These are phyloP conservation scores for Microtus richardsoni DNA, from an alignment of 2,113 vertebrate genomes.

Conservation along the genomic window DNA sequence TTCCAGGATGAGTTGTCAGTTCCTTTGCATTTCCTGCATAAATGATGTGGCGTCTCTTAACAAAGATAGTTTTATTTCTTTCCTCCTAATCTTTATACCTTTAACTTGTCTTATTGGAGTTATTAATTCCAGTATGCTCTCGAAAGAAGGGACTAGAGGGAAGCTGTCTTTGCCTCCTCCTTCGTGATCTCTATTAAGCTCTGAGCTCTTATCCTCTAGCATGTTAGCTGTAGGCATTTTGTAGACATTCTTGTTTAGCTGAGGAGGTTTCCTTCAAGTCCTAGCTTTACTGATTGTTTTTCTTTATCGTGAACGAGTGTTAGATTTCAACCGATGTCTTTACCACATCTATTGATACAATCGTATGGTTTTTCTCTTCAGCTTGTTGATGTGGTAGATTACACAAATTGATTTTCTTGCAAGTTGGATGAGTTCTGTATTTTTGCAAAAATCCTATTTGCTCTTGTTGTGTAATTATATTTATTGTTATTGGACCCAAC, in stretches of 20 bases:
- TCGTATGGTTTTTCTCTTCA: neutral
- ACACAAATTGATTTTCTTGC: neutral
- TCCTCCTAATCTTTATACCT: no score
- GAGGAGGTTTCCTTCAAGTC: neutral
- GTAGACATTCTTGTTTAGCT: neutral
- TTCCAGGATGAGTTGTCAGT: neutral
- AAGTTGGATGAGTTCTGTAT: neutral
- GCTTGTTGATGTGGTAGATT: neutral
- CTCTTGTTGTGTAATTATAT: neutral
- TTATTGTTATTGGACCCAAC: neutral
- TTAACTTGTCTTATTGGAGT: neutral
- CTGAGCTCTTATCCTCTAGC: neutral
- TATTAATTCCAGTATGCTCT: neutral
- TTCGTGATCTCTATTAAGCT: neutral
- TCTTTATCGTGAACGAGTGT: neutral
- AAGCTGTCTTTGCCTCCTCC: neutral
- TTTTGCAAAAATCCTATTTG: neutral
- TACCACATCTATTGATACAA: neutral
- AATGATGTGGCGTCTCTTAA: neutral
- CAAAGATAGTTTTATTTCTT: neutral
- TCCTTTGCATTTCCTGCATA: neutral
- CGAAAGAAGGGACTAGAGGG: no score
- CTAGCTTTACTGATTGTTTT: neutral
- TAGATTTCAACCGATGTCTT: neutral
- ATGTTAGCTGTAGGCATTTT: no score